phyloP scores from a whole-genome alignment of 2,113 vertebrate genomes.

The Peromyscus maniculatus region DNA sequence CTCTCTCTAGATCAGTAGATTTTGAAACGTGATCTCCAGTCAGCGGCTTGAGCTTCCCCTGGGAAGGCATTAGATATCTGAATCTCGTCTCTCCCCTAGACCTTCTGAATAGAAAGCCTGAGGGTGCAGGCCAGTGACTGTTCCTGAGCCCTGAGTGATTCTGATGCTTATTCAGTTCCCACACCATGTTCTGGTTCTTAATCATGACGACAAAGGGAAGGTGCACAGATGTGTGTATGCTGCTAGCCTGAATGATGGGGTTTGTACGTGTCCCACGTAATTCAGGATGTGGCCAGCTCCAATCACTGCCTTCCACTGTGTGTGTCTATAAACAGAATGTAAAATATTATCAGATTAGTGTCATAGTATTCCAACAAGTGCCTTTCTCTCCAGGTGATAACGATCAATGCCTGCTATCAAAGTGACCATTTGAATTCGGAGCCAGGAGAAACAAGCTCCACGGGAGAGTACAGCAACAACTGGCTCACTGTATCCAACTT shows the following conservation, averaged over 20 bases:
- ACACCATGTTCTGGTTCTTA: not conserved
- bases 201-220: not conserved
- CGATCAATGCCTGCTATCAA: conserved; percentile 85
- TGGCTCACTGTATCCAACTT: conserved; percentile 92
- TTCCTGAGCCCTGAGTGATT: not conserved
- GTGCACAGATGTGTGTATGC: not conserved
- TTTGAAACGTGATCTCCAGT: conserved; percentile 8
- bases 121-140: not conserved
- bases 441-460: conserved; percentile 78
- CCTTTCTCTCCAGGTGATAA: conserved; percentile 87
- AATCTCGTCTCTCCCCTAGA: not conserved
- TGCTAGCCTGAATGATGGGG: not conserved
- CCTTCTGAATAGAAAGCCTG: not conserved
- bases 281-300: not conserved
- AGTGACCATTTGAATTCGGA: conserved; percentile 85
- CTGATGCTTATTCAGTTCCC: not conserved
- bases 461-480: conserved; percentile 81
- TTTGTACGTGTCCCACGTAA: not conserved
- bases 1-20: not conserved
- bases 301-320: not conserved
- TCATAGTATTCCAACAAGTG: not conserved
- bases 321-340: not conserved
- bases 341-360: not conserved
- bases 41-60: not conserved
- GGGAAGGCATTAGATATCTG: not conserved